Conservation (phyloP, 2,797 vertebrate genomes). For the Corythornis leucogaster region DNA sequence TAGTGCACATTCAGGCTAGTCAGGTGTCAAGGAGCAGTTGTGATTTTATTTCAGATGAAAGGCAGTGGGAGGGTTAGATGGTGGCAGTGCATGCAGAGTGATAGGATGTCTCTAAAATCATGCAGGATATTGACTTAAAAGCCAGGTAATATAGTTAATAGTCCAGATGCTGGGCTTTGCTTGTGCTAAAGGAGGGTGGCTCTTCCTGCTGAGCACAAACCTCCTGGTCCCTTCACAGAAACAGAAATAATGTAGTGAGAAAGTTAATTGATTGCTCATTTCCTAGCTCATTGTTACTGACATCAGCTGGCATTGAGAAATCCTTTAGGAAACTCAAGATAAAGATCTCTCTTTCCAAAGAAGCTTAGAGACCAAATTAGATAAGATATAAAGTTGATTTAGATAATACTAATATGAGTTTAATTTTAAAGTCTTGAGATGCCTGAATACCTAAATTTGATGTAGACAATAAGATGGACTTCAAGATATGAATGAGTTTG, state of each 20-base stretch:
- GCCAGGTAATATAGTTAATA: background rate
- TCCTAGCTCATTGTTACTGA: conserved; percentile 18
- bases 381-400: background rate
- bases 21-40: background rate
- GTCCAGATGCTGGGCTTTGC: background rate
- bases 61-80: background rate
- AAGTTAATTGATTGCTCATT: conserved; percentile 4
- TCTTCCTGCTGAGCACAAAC: background rate
- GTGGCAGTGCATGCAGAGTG: background rate
- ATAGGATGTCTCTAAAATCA: background rate
- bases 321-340: conserved; percentile 21
- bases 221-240: background rate
- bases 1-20: background rate
- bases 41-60: background rate
- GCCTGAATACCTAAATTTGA: background rate
- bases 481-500: background rate
- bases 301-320: conserved; percentile 9
- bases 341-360: background rate
- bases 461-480: background rate
- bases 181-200: background rate
- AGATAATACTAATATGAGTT: background rate
- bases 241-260: conserved; percentile 8
- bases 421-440: background rate
- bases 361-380: background rate
- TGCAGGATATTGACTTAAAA: background rate